Conservation (phyloP, 2,113 vertebrate species). For the Cervus canadensis region DNA sequence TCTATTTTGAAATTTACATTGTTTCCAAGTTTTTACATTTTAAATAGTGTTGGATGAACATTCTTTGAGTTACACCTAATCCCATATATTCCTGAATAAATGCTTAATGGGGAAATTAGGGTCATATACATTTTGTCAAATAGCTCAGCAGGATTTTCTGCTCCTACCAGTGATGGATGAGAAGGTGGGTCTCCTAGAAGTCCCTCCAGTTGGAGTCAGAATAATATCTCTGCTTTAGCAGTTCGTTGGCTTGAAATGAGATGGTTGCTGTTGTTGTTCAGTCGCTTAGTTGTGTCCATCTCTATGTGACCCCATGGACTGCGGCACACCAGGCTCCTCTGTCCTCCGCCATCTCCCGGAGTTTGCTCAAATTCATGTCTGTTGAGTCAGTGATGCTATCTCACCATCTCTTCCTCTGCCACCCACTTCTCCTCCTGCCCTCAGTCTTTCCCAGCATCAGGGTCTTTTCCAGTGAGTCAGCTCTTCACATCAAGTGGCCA, state of each 20-base stretch:
- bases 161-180: not conserved
- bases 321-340: not conserved
- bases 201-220: rapidly evolving
- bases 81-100: not conserved
- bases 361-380: not conserved
- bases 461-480: not conserved
- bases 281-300: not conserved
- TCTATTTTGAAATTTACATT: not conserved
- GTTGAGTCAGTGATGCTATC: not conserved
- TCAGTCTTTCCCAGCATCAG: not conserved
- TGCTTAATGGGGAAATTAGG: not conserved
- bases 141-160: not conserved
- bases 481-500: not conserved
- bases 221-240: not conserved
- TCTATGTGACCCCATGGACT: not conserved
- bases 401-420: not conserved
- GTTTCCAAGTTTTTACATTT: not conserved
- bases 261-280: not conserved
- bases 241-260: not conserved
- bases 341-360: not conserved
- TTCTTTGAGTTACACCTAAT: not conserved
- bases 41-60: not conserved
- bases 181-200: not conserved
- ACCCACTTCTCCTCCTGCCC: not conserved
- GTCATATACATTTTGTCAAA: not conserved